Base-by-base conservation (phyloP, 2,113 vertebrate genomes). In the Otolemur garnettii region DNA sequence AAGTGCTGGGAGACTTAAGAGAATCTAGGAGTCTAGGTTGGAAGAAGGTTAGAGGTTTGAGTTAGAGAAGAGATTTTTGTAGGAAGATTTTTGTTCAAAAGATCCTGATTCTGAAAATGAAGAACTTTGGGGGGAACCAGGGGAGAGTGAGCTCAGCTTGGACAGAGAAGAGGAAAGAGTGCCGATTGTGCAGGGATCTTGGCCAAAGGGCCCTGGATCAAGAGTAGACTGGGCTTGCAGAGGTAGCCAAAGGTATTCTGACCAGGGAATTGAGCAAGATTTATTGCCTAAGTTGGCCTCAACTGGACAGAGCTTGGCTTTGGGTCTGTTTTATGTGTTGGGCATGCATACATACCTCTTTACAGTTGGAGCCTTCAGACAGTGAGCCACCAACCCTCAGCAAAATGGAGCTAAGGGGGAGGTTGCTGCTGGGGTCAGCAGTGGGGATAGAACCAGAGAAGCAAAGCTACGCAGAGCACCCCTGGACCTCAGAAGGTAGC, bases 181-280 rank as follows among this genome's bases (percentile, higher is more conserved):
- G 88, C 94, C 55, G 89, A 96, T 69, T 94, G 82, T 79, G 88
- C 92, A 95, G 93, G 95, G 89, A 92, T 72, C 22, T 71, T 91
- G 79, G 96, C 96, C 97, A 97, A 97, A 96, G 74, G 82, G 74
- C 45, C 68, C 74, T 97, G 90, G 94, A 97, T 96, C 81, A 84
- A 93, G 96, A 98, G 91, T 91, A 96, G 64, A 96, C 57, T 86
- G 74, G 94, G 91, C 59, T 96, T 88, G 74, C 78, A 94, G 95
- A 97, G 78, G 90, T 97, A 97, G 97, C 96, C 96, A 97, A 88
- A 98, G 96, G 96, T 97, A 97, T 97, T 95, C 74, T 6, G 93
- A 97, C 62, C 93, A 96, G 94, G 85, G 96, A 98, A 94, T 84
- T 95, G 91, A 96, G 82, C 69, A 97, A 97, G 92, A 98, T 97